Base-by-base conservation (phyloP, 2,888 invertebrate genomes). In the Coenonympha arcania region DNA sequence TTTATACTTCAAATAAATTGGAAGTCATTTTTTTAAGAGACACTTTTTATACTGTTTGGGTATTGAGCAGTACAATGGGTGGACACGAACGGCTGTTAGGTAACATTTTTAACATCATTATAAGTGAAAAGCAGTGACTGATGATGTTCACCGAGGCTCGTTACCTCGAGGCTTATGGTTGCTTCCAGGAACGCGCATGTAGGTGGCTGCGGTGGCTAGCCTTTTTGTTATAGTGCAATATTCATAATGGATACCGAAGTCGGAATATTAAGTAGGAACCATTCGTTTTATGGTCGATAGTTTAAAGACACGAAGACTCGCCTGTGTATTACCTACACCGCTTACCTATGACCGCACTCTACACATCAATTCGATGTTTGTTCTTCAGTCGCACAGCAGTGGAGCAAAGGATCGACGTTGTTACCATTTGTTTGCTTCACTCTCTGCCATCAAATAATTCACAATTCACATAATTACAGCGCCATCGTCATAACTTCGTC, bases 81-180 rank as follows among this genome's bases (percentile, higher is more conserved):
- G 81, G 83, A 85, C 84, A 86, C 71, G 76, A 74, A 72, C 68
- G 75, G 65, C 79, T 82, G 82, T 85, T 84, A 79, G 72, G 83
- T 78, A 76, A 84, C 81, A 74, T 83, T 82, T 79, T 81, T 79
- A 83, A 86, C 84, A 86, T 86, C 86, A 85, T 86, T 86, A 86
- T 86, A 85, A 82, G 75, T 83, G 79, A 79, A 81, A 79, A 76
- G 73, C 69, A 58, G 67, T 84, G 84, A 85, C 69, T 81, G 83
- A 85, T 85, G 77, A 69, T 74, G 62, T 54, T 44, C 60, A 51
- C 50, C 39, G 52, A 56, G 45, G 55, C 63, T 66, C 65, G 67
- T 63, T 68, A 66, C 65, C 55, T 52, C 52, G 45, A 56, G 57
- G 62, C 64, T 61, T 60, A 61, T 56, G 61, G 58, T 55, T 37